Percentiles rank a stretch among this genome's conserved stretches.
These are phyloP conservation scores for Protodeltote pygarga DNA, from an alignment of 2,888 invertebrate genomes.

Conservation along the genomic window DNA sequence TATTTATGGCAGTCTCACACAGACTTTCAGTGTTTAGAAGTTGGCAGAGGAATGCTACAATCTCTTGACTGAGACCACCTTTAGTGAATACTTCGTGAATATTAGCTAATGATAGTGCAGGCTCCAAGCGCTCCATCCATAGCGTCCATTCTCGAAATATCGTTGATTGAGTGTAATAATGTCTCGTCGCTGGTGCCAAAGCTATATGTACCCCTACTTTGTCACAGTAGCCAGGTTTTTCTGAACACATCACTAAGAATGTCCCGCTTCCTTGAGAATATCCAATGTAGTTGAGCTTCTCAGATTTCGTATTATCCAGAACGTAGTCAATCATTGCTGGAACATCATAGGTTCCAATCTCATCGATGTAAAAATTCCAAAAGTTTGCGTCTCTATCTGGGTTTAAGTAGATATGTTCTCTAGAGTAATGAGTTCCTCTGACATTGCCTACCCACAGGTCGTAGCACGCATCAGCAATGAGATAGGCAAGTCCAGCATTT, in stretches of 20 bases:
- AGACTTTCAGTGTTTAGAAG: constrained; percentile 47
- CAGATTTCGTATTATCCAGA: constrained; percentile 55
- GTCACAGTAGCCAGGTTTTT: constrained; percentile 88
- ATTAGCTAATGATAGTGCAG: constrained; percentile 47
- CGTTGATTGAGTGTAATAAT: constrained; percentile 85
- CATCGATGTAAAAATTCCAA: constrained; percentile 76
- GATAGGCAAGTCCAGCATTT: constrained; percentile 54
- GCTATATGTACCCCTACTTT: constrained; percentile 88
- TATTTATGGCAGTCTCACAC: constrained; percentile 50
- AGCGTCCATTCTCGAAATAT: constrained; percentile 46
- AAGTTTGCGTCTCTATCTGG: constrained; percentile 58
- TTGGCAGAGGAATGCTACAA: constrained; percentile 65
- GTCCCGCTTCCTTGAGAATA: constrained; percentile 54
- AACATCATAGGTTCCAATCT: constrained; percentile 88
- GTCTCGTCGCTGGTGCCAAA: constrained; percentile 88
- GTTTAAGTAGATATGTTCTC: constrained; percentile 74
- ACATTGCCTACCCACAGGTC: constrained; percentile 62
- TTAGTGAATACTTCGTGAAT: constrained; percentile 63
- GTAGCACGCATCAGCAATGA: constrained; percentile 52
- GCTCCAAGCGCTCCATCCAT: constrained; percentile 46
- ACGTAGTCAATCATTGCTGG: constrained; percentile 87
- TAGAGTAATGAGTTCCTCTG: constrained; percentile 79
- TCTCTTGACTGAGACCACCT: constrained; percentile 62
- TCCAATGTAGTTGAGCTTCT: constrained; percentile 61
- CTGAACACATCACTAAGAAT: constrained; percentile 88